These are phyloP conservation scores for Hemicordylus capensis DNA, from an alignment of 2,113 vertebrate genomes.

Conservation along the genomic window DNA sequence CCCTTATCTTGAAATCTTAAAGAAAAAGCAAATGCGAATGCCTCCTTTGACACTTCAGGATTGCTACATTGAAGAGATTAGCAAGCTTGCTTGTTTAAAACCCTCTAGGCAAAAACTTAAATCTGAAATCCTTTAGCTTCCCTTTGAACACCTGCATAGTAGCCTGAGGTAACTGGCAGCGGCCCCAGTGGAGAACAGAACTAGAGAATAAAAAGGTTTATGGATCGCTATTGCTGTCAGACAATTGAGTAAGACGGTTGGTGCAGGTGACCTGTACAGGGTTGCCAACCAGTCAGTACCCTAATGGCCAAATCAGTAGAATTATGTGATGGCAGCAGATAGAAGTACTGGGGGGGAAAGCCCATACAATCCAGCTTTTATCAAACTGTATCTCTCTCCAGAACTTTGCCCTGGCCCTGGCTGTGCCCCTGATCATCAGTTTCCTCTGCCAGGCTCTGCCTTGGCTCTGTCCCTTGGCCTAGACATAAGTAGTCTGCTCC, in stretches of 20 bases:
- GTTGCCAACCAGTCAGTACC: neutral
- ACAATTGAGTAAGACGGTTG: neutral
- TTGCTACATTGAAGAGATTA: neutral
- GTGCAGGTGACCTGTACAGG: neutral
- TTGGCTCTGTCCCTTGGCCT: neutral
- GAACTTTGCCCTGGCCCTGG: neutral
- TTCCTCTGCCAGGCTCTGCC: neutral
- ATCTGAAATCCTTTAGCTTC: neutral
- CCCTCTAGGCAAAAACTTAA: neutral
- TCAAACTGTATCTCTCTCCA: no score
- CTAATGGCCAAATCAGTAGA: neutral
- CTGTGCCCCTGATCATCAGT: neutral
- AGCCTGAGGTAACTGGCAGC: neutral
- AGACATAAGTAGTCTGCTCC: neutral
- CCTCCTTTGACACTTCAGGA: neutral
- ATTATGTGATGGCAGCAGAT: neutral
- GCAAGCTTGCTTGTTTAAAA: neutral
- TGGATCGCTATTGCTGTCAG: neutral
- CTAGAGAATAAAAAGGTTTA: neutral
- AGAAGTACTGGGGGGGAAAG: neutral
- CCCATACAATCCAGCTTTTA: neutral
- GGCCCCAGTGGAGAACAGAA: neutral
- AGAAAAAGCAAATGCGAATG: slow-evolving; percentile 4
- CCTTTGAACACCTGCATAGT: neutral
- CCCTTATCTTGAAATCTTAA: slow-evolving; percentile 3